Base-by-base conservation (phyloP, 2,888 invertebrate genomes). In the Yponomeuta evonymella region DNA sequence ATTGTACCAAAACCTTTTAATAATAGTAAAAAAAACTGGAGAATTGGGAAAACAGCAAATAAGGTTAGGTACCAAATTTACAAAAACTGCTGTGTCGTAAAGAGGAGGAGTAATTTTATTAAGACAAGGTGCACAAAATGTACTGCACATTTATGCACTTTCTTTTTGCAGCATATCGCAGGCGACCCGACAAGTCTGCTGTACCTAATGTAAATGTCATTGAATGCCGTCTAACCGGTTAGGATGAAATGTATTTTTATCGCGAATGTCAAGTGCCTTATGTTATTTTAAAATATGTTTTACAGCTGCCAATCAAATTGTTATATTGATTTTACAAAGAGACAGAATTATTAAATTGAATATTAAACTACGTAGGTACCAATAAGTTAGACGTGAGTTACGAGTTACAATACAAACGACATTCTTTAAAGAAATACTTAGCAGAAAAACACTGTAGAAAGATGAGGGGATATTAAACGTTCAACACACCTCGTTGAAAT, bases 161-260 rank as follows among this genome's bases (percentile, higher is more conserved):
- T 89, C 88, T 86, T 89, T 86, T 86, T 79, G 79, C 76, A 58
- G 15, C 11, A 64, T 64, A 78, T 78, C 76, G 79, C 79, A 81
- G 82, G 81, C 79, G 81, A 80, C 81, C 81, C 81, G 81, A 83
- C 83, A 82, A 85, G 85, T 86, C 83, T 82, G 83, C 86, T 70
- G 48, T 85, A 81, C 83, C 84, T 86, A 87, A 86, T 85, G 85
- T 86, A 85, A 90, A 90, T 90, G 87, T 88, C 89, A 87, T 79
- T 82, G 85, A 84, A 85, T 86, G 89, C 78, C 76, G 84, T 76
- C 77, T 70, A 72, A 89, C 90, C 89, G 88, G 90, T 90, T 81
- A 70, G 77, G 79, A 81, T 81, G 78, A 79, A 78, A 75, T 76
- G 72, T 77, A 81, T 83, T 84, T 81, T 79, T 76, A 75, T 77